Evolutionary conservation across 2,113 vertebrate species (phyloP), one percentile per base, ranked within the genome.

Genomic region (Oryzias celebensis): DNA sequence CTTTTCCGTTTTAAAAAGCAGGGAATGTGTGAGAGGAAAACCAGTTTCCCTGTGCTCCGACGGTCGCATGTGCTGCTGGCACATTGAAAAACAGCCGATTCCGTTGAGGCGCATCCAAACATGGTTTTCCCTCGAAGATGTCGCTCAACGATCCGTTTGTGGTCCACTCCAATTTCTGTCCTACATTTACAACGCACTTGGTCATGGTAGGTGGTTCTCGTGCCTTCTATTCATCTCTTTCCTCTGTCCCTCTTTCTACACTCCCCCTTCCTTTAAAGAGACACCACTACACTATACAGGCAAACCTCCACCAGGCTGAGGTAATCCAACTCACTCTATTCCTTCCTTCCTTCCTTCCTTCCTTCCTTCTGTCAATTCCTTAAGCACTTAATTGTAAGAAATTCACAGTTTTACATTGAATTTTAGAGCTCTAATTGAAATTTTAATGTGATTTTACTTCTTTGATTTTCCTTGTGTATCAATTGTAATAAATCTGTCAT

Each of bases 251-350:
- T 80, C 73, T 78, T 28, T 71, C 75, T 71, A 86, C 87, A 88
- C 87, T 87, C 89, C 89, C 87, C 86, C 85, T 89, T 88, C 78
- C 85, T 88, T 90, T 90, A 90, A 90, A 90, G 89, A 87, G 86
- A 90, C 87, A 89, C 72, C 23, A 77, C 85, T 77, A 63, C 73
- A 80, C 77, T 89, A 20, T 20, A 83, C 80, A 67, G 62, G 47
- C 76, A 53, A 72, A 17, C 56, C 63, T 75, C 65, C 55, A 41
- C 36, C 2, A 73, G 64, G 52, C 50, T 58, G 6, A 81, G 78
- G 58, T 78, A 55, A 54, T 60, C 60, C 45, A 47, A 48, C 48
- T 56, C 18, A 41, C 54, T 36, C 36, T 18, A 58, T 67, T 22
- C n/a, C 1, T 26, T 49, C 7, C 14, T 52, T 49, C n/a, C 8